Conservation (phyloP, 1,140 invertebrate genomes). For the Euborellia annulipes region DNA sequence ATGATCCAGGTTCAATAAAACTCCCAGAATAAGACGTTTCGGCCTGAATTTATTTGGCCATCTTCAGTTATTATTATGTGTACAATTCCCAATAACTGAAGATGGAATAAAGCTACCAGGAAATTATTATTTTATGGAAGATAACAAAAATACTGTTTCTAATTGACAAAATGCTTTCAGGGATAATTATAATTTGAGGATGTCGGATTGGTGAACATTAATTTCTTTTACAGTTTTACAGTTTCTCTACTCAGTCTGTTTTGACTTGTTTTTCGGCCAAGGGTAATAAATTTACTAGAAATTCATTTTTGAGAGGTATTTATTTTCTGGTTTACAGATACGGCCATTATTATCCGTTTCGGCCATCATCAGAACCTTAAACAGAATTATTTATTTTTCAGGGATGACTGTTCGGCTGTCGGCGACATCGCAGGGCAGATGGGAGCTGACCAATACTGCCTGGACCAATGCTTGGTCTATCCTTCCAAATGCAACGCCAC, state of each 20-base stretch:
- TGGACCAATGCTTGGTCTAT: conserved; percentile 64
- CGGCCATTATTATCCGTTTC: neutral
- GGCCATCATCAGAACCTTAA: neutral
- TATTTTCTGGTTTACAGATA: neutral
- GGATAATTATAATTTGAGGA: too few relatives aligned
- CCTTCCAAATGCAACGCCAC: conserved; percentile 49
- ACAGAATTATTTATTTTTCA: conserved; percentile 28
- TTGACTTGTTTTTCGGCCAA: neutral
- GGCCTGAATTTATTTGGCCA: too few relatives aligned
- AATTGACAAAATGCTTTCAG: too few relatives aligned
- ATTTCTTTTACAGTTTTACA: neutral
- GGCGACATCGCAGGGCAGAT: conserved; percentile 50
- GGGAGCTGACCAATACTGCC: conserved; percentile 65
- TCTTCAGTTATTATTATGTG: too few relatives aligned
- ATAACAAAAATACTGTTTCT: too few relatives aligned
- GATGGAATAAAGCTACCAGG: too few relatives aligned
- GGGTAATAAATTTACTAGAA: neutral
- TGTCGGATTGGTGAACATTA: neutral
- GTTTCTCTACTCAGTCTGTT: neutral
- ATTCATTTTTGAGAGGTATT: neutral
- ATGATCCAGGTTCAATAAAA: too few relatives aligned
- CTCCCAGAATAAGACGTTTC: too few relatives aligned
- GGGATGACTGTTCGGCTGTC: conserved; percentile 57
- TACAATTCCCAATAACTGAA: too few relatives aligned
- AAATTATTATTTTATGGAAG: too few relatives aligned